Percentiles rank a stretch among this genome's conserved stretches.
phyloP scores from a whole-genome alignment of 2,113 vertebrate species.

The Potamarius usumacintae region DNA sequence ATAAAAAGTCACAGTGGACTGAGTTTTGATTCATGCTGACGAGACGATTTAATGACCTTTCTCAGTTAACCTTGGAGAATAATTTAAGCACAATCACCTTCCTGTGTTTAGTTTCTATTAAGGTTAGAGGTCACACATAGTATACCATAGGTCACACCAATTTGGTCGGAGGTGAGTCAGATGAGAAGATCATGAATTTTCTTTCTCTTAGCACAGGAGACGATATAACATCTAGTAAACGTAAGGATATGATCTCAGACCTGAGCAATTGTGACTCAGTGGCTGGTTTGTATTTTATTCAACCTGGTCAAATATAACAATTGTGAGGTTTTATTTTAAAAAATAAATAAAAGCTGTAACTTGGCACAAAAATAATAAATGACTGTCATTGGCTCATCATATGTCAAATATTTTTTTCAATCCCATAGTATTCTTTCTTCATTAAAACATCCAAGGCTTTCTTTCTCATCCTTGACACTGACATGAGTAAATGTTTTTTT shows the following conservation, averaged over 20 bases:
- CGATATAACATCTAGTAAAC: not conserved
- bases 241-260: not conserved
- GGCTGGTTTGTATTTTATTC: not conserved
- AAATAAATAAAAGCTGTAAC: not conserved
- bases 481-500: slow-evolving; percentile 38
- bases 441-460: not conserved
- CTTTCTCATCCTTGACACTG: not conserved
- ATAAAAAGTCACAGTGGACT: not conserved
- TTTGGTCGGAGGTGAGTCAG: not conserved
- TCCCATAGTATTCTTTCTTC: slow-evolving; percentile 1
- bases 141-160: not conserved
- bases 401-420: not conserved
- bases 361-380: not conserved
- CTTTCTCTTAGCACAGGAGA: not conserved
- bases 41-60: not conserved
- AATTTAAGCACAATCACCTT: not conserved
- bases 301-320: not conserved
- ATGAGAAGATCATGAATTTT: not conserved
- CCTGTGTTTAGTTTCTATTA: not conserved
- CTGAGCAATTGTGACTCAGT: not conserved
- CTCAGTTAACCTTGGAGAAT: not conserved
- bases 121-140: not conserved
- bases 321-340: not conserved
- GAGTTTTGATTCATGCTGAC: not conserved
- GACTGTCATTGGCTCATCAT: not conserved